Percentiles rank a stretch among this genome's conserved stretches.
phyloP scores from a whole-genome alignment of 2,797 vertebrate genomes.

The Squalus acanthias region DNA sequence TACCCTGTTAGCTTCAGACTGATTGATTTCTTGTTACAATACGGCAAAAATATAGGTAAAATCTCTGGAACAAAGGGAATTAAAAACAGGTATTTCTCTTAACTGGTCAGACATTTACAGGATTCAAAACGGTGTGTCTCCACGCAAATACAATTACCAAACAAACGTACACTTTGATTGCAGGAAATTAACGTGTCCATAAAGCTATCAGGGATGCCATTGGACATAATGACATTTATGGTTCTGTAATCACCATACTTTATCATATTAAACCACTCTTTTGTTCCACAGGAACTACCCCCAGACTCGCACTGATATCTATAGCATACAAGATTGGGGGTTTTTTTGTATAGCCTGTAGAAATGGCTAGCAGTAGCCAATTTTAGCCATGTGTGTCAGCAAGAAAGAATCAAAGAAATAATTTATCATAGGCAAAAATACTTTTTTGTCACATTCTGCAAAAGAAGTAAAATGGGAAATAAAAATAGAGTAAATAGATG shows the following conservation, averaged over 20 bases:
- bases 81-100: neutral
- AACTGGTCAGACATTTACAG: neutral
- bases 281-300: neutral
- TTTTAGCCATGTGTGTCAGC: neutral
- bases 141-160: neutral
- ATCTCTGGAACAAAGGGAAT: neutral
- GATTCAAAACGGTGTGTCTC: neutral
- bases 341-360: neutral
- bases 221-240: neutral
- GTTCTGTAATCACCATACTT: neutral
- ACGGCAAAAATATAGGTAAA: neutral
- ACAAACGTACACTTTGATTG: neutral
- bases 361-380: neutral
- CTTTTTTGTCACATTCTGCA: neutral
- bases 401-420: conserved; percentile 3
- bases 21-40: too few species aligned
- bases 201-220: too few species aligned
- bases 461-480: neutral
- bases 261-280: neutral
- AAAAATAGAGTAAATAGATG: conserved; percentile 1
- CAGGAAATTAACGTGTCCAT: neutral
- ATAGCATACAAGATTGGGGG: neutral
- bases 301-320: neutral
- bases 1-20: too few species aligned
- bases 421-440: neutral